Percentiles rank a stretch among this genome's conserved stretches.
phyloP scores from a whole-genome alignment of 2,888 invertebrate species.

The Acrobasis suavella region DNA sequence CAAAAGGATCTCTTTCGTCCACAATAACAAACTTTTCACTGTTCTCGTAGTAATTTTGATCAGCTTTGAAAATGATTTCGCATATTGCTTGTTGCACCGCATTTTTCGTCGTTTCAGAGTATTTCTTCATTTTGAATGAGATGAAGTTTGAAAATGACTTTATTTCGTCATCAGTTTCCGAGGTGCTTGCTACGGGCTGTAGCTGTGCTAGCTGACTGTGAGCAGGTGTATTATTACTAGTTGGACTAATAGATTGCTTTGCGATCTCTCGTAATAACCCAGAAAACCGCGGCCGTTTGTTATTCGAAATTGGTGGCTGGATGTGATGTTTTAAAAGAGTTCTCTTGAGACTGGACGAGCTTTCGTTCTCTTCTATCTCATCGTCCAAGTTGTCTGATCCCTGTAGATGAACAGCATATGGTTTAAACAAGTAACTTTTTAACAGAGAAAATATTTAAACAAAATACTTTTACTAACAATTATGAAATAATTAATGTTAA shows the following conservation, averaged over 20 bases:
- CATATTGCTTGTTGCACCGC: conserved; percentile 53
- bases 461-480: no score
- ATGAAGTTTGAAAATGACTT: conserved; percentile 49
- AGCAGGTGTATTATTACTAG: conserved; percentile 9
- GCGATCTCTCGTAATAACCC: background rate
- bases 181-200: conserved; percentile 28
- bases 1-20: conserved; percentile 32
- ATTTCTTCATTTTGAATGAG: conserved; percentile 54
- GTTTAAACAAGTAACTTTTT: background rate
- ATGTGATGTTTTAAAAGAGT: conserved; percentile 28
- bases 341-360: conserved; percentile 25
- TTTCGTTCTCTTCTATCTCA: conserved; percentile 29
- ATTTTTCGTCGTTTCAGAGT: conserved; percentile 44
- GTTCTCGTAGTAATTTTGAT: conserved; percentile 43
- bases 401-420: background rate
- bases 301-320: conserved; percentile 22
- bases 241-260: background rate
- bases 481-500: no score
- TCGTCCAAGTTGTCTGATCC: conserved; percentile 20
- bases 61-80: conserved; percentile 55
- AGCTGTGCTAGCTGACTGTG: background rate
- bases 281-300: background rate
- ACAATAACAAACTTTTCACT: conserved; percentile 36
- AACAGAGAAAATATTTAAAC: background rate
- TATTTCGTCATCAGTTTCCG: conserved; percentile 46